Evolutionary conservation across 2,888 invertebrate species (phyloP), one percentile per base, ranked within the genome.

Genomic region (Eilema caniola): DNA sequence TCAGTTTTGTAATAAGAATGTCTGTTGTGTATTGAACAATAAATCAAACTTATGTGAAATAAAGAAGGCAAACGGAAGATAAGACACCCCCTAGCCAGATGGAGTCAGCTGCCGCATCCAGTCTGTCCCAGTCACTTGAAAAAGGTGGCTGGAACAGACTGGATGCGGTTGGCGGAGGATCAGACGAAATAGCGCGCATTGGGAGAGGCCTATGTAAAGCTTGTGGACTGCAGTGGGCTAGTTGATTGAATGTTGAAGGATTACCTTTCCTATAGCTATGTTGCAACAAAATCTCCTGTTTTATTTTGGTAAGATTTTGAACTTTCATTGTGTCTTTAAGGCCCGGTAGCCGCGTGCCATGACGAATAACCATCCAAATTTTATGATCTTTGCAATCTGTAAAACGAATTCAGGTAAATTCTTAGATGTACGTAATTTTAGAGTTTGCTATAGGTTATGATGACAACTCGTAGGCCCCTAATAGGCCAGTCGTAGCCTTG

Each of bases 261-360:
- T 66, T 78, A 93, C 96, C 96, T 87, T 96, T 92, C n/a, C 94
- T 92, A 47, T 83, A 71, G 72, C 90, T 83, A 77, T 96, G 93
- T 77, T 95, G 96, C 31, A 92, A 79, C 75, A 97, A 76, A 75
- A 97, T 96, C 76, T 95, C 89, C 81, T 95, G 87, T 81, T 95
- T 95, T 33, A 97, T 87, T 60, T 92, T 85, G 41, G 94, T 94
- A 14, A 98, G 89, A 1, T 91, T 90, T 59, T 93, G 94, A 89
- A 97, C 96, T 37, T 87, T 88, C 12, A 88, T 75, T 69, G 97
- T 96, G 60, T 96, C 94, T 73, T 96, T 94, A 67, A 89, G 88
- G 79, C 96, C 96, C 0, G 98, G 98, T 88, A 96, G 95, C 76
- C 98, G 96, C n/a, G 97, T 97, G 5, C 98, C 98, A 91, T 98